Evolutionary conservation across 92 coral and sea anemone genomes (phyloP).

Genomic region (Micromussa lordhowensis): DNA sequence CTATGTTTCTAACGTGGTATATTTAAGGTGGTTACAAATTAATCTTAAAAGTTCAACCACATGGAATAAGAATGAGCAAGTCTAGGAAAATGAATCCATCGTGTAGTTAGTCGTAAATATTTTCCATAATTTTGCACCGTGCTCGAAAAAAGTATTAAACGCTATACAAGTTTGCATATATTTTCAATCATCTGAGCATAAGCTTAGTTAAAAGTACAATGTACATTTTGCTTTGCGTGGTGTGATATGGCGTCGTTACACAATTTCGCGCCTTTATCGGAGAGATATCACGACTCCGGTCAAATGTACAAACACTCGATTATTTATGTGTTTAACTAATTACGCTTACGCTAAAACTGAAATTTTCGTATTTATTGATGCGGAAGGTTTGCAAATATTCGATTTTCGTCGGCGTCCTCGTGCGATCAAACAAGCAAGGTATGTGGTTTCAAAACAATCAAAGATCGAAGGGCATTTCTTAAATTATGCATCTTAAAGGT

Average conservation of each 20-base stretch:
- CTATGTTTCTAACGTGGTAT: neutral
- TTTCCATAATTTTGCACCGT: too few species aligned
- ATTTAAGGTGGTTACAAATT: neutral
- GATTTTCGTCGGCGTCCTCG: neutral
- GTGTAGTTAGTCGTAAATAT: too few species aligned
- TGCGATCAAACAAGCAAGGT: neutral
- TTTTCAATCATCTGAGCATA: neutral
- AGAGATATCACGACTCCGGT: neutral
- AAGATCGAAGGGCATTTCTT: neutral
- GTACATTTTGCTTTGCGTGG: neutral
- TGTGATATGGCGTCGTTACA: neutral
- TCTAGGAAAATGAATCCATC: too few species aligned
- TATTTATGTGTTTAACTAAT: neutral
- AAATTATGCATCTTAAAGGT: neutral
- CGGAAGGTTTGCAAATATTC: neutral
- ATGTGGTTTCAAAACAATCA: neutral
- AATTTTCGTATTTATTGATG: neutral
- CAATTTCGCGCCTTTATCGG: conserved; percentile 1
- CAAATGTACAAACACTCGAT: neutral
- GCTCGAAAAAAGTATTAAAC: too few species aligned
- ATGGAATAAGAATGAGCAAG: too few species aligned
- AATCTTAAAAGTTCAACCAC: too few species aligned
- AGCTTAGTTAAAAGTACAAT: neutral
- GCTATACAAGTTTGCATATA: neutral
- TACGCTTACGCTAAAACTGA: neutral